A percentile compares a stretch with the other conserved stretches of the same genome.
Evolutionary conservation across 2,113 vertebrate genomes (phyloP).

Genomic region (Eptatretus burgeri): DNA sequence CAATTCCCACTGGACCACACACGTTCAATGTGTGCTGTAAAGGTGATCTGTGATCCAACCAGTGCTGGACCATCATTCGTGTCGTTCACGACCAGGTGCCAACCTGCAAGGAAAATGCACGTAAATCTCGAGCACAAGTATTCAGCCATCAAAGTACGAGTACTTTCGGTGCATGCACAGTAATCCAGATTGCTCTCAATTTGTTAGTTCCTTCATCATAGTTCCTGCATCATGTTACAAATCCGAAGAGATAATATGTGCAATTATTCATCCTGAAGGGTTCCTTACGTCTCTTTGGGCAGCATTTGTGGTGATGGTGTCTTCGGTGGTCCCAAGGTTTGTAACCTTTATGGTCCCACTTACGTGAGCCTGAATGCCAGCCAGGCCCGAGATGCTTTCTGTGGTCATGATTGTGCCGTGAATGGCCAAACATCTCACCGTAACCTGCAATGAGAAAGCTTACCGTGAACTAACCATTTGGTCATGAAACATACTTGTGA

Average conservation of each 20-base stretch:
- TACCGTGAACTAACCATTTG: too few relatives aligned
- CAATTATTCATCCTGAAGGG: background rate
- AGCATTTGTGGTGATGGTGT: too few relatives aligned
- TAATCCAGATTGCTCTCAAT: background rate
- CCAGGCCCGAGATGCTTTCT: too few relatives aligned
- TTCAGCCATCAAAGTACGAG: background rate
- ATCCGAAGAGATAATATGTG: background rate
- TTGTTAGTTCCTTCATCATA: background rate
- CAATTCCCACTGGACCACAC: background rate
- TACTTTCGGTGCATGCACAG: background rate
- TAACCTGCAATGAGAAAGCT: too few relatives aligned
- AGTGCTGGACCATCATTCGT: conserved; percentile 2
- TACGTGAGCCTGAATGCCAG: too few relatives aligned
- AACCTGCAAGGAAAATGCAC: background rate
- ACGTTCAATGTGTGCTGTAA: background rate
- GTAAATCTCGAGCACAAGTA: background rate
- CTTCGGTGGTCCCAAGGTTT: too few relatives aligned
- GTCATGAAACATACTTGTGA: too few relatives aligned
- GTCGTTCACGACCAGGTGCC: background rate
- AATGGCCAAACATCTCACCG: too few relatives aligned
- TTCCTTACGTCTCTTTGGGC: too few relatives aligned
- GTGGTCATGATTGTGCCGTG: too few relatives aligned
- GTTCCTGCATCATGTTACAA: background rate
- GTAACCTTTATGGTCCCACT: too few relatives aligned
- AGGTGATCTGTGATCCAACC: conserved; percentile 1